Percentiles rank a stretch among this genome's conserved stretches.
Conservation (phyloP, 2,113 vertebrate species). For the Athene noctua region DNA sequence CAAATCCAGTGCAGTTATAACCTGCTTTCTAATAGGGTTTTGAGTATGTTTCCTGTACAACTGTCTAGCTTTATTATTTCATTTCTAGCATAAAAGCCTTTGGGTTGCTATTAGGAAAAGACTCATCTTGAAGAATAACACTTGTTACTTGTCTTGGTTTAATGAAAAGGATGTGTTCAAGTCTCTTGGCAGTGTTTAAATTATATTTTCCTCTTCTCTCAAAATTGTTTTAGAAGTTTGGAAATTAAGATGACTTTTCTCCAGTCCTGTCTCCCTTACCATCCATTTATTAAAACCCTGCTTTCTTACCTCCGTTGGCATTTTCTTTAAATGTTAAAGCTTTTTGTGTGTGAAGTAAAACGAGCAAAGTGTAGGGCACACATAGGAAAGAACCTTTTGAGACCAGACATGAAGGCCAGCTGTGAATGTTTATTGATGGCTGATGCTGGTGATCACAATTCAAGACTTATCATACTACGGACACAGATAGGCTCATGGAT, state of each 20-base stretch:
- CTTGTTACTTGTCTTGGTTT: not conserved
- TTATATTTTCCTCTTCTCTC: not conserved
- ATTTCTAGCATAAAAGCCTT: not conserved
- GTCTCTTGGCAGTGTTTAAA: not conserved
- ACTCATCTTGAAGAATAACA: not conserved
- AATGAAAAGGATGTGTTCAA: not conserved
- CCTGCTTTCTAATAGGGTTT: not conserved
- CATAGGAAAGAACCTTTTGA: not conserved
- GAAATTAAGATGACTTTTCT: not conserved
- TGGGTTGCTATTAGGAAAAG: not conserved
- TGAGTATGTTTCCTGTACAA: not conserved
- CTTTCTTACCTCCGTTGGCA: not conserved
- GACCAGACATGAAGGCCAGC: not conserved
- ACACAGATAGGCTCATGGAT: not conserved
- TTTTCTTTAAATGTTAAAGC: not conserved
- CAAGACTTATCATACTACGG: not conserved
- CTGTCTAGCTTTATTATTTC: not conserved
- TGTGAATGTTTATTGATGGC: not conserved
- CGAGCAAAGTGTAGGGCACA: not conserved
- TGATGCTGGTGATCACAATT: not conserved
- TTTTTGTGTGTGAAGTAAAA: not conserved
- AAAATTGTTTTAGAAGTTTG: not conserved
- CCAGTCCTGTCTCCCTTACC: not conserved
- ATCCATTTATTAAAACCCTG: constrained; percentile 30
- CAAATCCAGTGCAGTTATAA: not conserved